Base-by-base conservation (phyloP, 2,797 vertebrate species). In the Gouania willdenowi region DNA sequence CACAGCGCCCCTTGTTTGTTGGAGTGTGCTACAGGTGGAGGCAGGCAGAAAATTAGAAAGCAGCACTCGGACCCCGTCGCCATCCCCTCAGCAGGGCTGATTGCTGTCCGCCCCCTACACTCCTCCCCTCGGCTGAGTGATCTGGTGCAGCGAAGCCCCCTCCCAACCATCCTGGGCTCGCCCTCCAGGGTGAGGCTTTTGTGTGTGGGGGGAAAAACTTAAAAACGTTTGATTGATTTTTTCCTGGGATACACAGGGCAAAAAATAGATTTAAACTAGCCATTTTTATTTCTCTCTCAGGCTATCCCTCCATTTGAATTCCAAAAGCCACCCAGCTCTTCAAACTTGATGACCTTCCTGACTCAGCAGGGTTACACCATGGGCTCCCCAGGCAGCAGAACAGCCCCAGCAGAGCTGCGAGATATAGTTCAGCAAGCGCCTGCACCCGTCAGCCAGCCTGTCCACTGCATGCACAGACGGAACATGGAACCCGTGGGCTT, bases 1-100 rank as follows among this genome's bases (percentile, higher is more conserved):
- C 94, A 97, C 89, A 98, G 95, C 0, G 95, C 95, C 66, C 95
- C 95, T 79, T 97, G 94, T 74, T 84, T 97, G 62, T 84, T 92
- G 0, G 95, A 98, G 68, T 75, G 75, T 4, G 68, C 62, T 27
- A 50, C 88, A 41, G 90, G 89, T 3, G 86, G 89, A 9, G 85
- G 84, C 67, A 87, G 88, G 48, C 94, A 97, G 51, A 95, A 94
- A 71, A 91, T 99, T 70, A 90, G 90, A 46, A 98, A 97, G 73
- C 94, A 97, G 71, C 87, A 93, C 39, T 96, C 94, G 0, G 97
- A 97, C 57, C 93, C 95, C 0, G 66, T 92, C 29, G 92, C 56
- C 14, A 55, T 48, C 7, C 80, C 83, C 2, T 65, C 79, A 1
- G 22, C 58, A 0, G 84, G 84, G 23, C 23, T 91, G 35, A 89